These are phyloP conservation scores for Anastrepha ludens DNA, from an alignment of 1,140 invertebrate genomes.

Conservation along the genomic window DNA sequence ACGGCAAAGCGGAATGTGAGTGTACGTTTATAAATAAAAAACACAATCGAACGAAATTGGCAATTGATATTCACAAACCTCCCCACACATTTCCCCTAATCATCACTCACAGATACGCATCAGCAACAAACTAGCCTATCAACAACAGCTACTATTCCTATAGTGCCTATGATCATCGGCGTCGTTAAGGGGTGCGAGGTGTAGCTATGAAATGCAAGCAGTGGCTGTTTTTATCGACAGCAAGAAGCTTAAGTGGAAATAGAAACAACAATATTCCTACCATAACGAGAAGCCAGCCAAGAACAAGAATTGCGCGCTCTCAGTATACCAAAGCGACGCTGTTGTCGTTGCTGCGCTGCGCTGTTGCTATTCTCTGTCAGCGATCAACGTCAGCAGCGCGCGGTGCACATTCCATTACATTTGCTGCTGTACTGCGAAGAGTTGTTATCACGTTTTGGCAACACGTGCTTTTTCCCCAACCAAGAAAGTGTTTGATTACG, in stretches of 20 bases:
- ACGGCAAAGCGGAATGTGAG: background rate
- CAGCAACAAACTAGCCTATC: background rate
- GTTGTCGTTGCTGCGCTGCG: constrained; percentile 57
- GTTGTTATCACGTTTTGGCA: constrained; percentile 71
- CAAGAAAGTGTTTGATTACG: constrained; percentile 53
- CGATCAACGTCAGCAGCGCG: constrained; percentile 56
- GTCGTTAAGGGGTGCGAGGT: background rate
- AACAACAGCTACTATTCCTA: background rate
- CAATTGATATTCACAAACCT: background rate
- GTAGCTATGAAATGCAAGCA: constrained; percentile 24
- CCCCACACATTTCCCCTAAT: background rate
- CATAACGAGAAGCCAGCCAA: background rate
- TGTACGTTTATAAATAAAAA: background rate
- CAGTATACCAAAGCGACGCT: background rate
- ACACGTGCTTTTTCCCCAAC: constrained; percentile 67
- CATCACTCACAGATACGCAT: background rate
- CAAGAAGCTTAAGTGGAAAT: background rate
- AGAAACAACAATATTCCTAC: background rate
- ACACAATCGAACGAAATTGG: background rate
- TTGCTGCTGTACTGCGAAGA: constrained; percentile 55
- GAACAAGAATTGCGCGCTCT: background rate
- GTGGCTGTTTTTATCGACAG: background rate
- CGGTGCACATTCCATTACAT: constrained; percentile 39
- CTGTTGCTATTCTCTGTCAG: background rate
- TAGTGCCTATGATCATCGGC: background rate